Evolutionary conservation across 1,140 invertebrate species (phyloP).

Genomic region (Augochlora pura): DNA sequence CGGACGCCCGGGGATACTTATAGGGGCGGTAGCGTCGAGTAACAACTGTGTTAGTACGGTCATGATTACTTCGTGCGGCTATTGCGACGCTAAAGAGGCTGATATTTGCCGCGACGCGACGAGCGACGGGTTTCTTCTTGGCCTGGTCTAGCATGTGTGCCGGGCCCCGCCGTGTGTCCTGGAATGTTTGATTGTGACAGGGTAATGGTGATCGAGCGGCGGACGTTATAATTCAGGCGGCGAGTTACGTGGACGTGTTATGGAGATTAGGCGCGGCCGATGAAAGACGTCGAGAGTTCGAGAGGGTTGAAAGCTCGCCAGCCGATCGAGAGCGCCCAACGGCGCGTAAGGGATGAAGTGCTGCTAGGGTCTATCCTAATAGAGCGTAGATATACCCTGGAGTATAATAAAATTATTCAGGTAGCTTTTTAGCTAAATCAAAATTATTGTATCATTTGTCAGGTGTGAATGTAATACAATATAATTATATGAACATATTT

Average conservation of each 20-base stretch:
- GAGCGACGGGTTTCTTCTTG: neutral
- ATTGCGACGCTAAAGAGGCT: neutral
- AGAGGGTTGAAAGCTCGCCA: neutral
- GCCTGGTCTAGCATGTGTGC: neutral
- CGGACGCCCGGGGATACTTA: too few relatives aligned
- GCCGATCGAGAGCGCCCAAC: neutral
- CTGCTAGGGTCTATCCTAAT: too few relatives aligned
- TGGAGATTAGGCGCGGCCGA: neutral
- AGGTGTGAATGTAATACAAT: too few relatives aligned
- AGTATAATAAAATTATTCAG: too few relatives aligned
- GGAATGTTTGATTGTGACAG: constrained; percentile 6
- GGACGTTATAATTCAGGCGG: neutral
- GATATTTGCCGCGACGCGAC: neutral
- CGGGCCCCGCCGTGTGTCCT: neutral
- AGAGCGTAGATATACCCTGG: too few relatives aligned
- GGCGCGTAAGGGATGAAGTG: neutral
- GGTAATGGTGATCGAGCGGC: neutral
- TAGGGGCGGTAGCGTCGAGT: too few relatives aligned
- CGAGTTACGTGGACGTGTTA: neutral
- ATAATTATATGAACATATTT: too few relatives aligned
- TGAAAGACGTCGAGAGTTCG: neutral
- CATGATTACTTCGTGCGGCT: too few relatives aligned
- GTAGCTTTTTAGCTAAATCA: too few relatives aligned
- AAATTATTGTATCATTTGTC: too few relatives aligned
- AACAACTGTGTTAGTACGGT: too few relatives aligned